Evolutionary conservation across 2,113 vertebrate genomes (phyloP).

Genomic region (Pan paniscus): DNA sequence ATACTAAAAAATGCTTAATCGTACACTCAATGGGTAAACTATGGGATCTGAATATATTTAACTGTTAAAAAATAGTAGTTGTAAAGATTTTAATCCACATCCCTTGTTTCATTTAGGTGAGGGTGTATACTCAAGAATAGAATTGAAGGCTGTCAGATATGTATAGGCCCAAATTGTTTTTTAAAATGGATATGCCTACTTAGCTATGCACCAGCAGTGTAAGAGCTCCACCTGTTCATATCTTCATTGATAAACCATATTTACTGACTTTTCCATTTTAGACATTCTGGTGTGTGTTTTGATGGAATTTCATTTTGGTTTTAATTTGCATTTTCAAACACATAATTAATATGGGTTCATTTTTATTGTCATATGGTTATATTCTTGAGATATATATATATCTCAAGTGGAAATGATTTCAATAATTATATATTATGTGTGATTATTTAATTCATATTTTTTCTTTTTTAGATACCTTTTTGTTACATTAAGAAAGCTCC

Average conservation of each 20-base stretch:
- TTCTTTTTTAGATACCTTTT: not conserved
- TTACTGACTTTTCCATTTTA: not conserved
- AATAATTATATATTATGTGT: not conserved
- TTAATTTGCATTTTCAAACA: not conserved
- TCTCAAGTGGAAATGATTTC: not conserved
- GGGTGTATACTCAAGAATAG: rapidly evolving
- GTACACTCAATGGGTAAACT: not conserved
- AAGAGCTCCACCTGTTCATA: too few species aligned
- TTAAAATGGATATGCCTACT: too few species aligned
- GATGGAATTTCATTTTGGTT: not conserved
- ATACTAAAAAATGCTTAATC: not conserved
- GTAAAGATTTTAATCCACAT: too few species aligned
- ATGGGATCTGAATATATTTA: not conserved
- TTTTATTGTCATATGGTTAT: not conserved
- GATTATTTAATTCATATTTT: not conserved
- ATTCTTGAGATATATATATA: not conserved
- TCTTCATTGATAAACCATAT: not conserved
- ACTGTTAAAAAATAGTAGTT: not conserved
- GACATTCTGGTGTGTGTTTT: not conserved
- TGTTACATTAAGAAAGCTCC: not conserved
- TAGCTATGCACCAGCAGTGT: not conserved
- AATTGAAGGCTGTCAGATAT: rapidly evolving
- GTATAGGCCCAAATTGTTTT: not conserved
- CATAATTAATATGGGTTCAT: not conserved
- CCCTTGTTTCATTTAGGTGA: not conserved